Evolutionary conservation across 2,797 vertebrate genomes (phyloP).

Genomic region (Bradypodion pumilum): DNA sequence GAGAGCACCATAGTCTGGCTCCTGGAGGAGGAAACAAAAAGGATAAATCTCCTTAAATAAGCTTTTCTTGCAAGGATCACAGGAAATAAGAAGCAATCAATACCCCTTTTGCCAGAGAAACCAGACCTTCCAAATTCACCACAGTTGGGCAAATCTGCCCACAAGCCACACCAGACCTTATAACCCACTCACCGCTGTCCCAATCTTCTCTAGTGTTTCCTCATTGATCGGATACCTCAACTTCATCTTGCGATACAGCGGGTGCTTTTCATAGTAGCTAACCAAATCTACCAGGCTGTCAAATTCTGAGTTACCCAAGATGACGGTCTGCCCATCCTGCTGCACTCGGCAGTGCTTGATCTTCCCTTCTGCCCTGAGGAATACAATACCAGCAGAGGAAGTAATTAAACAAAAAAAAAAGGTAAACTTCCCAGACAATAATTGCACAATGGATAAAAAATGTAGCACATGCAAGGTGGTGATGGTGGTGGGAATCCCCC

Average conservation of each 20-base stretch:
- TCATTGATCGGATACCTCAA: constrained; percentile 98
- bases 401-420: no score
- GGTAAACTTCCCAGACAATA: not conserved
- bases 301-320: constrained; percentile 95
- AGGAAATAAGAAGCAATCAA: not conserved
- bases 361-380: constrained; percentile 92
- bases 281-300: constrained; percentile 97
- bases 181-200: constrained; percentile 88
- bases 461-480: no score
- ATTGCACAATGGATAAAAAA: not conserved
- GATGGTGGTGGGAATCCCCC: rapidly evolving
- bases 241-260: constrained; percentile 98
- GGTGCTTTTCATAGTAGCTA: constrained; percentile 96
- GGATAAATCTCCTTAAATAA: not conserved
- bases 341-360: constrained; percentile 98
- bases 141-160: not conserved
- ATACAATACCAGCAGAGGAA: constrained; percentile 11
- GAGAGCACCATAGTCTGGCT: constrained; percentile 94
- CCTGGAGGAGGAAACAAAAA: constrained; percentile 74
- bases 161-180: not conserved
- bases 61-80: not conserved
- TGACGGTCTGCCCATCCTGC: constrained; percentile 93
- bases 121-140: not conserved
- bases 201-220: constrained; percentile 98
- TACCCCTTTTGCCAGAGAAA: not conserved